Percentiles rank a stretch among this genome's conserved stretches.
These are phyloP conservation scores for Enteromius afrohamiltoni DNA, from an alignment of 2,797 vertebrate species.

Conservation along the genomic window DNA sequence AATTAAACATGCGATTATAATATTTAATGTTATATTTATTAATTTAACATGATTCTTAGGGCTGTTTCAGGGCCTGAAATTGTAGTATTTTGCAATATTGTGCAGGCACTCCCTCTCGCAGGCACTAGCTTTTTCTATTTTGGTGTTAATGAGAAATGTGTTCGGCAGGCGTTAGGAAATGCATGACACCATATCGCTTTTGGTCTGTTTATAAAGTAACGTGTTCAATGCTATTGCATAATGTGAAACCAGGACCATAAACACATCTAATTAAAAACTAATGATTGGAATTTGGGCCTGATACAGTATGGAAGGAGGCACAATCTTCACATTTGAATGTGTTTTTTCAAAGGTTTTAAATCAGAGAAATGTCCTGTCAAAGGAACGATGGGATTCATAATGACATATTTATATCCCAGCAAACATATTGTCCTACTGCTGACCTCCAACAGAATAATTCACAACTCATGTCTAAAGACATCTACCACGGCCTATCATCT, in stretches of 20 bases:
- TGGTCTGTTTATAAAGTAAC: background rate
- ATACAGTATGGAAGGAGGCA: background rate
- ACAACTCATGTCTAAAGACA: background rate
- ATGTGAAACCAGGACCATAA: background rate
- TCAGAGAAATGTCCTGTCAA: background rate
- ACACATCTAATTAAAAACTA: background rate
- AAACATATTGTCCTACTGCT: background rate
- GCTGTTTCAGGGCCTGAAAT: background rate
- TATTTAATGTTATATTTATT: background rate
- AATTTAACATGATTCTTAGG: background rate
- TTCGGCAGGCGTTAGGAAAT: background rate
- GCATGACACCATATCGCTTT: background rate
- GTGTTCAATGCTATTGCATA: background rate
- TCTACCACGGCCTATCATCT: background rate
- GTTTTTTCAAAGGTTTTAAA: background rate
- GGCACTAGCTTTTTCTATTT: background rate
- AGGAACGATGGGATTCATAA: background rate
- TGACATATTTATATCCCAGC: background rate
- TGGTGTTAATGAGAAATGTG: slow-evolving; percentile 24
- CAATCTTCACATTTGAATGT: background rate
- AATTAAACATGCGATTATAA: background rate
- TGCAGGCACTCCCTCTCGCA: background rate
- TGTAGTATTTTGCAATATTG: background rate
- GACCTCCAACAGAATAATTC: slow-evolving; percentile 17
- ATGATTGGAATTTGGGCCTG: background rate